phyloP scores from a whole-genome alignment of 1,140 invertebrate species.

The Palaemon carinicauda region DNA sequence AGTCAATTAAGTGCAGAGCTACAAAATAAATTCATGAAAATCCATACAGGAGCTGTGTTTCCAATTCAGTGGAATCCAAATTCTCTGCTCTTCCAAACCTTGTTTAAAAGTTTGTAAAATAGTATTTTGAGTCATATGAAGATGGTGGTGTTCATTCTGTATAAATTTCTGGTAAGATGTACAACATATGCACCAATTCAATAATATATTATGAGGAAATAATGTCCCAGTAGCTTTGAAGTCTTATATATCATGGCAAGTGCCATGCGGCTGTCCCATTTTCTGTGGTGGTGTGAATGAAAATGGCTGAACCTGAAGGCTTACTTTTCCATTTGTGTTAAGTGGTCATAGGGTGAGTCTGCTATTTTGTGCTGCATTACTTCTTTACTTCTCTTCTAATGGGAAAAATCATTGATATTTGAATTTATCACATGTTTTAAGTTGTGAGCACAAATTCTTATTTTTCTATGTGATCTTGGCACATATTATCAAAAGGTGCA shows the following conservation, averaged over 20 bases:
- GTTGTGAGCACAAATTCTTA: slow-evolving; percentile 56
- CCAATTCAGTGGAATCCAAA: slow-evolving; percentile 50
- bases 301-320: slow-evolving; percentile 43
- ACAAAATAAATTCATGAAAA: slow-evolving; percentile 28
- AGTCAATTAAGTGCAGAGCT: slow-evolving; percentile 43
- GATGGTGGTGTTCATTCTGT: slow-evolving; percentile 55
- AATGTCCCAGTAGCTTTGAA: slow-evolving; percentile 37
- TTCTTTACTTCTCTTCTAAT: slow-evolving; percentile 42
- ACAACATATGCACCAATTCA: slow-evolving; percentile 46
- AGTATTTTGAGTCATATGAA: slow-evolving; percentile 51
- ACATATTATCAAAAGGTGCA: slow-evolving; percentile 56
- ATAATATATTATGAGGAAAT: slow-evolving; percentile 20
- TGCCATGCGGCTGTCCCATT: slow-evolving; percentile 44
- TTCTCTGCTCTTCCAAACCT: slow-evolving; percentile 56
- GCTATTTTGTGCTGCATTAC: slow-evolving; percentile 54
- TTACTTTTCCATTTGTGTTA: slow-evolving; percentile 52
- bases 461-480: slow-evolving; percentile 57
- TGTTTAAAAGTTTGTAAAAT: slow-evolving; percentile 51
- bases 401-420: slow-evolving; percentile 43
- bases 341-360: slow-evolving; percentile 51
- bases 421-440: slow-evolving; percentile 47
- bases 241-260: slow-evolving; percentile 21
- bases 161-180: slow-evolving; percentile 53
- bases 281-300: slow-evolving; percentile 47
- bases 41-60: slow-evolving; percentile 44